Evolutionary conservation across 2,888 invertebrate species (phyloP), one percentile per base, ranked within the genome.

Genomic region (Andrena camellia): DNA sequence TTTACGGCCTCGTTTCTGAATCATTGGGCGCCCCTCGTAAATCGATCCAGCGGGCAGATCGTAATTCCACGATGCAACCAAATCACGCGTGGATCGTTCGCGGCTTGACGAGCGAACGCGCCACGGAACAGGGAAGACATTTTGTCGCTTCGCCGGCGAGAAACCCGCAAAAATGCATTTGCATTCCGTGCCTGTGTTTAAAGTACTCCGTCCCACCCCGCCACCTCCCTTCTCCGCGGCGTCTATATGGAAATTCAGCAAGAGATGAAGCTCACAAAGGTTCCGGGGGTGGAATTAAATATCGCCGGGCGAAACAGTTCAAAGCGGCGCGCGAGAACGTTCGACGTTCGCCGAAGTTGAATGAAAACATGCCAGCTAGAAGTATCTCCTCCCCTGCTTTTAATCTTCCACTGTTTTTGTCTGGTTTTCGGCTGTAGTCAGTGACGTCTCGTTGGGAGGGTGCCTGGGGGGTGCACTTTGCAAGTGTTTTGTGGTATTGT

Each of bases 201-300:
- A 69, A 69, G 59, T 31, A 8, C 60, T 54, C 5, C 59, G 42
- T 2, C 23, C 57, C 57, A 13, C 57, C 26, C 8, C 2, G 33
- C 50, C 2, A n/a, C 52, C 29, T n/a, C 23, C 20, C 31, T 20
- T 10, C 10, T 13, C 57, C 57, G 23, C 23, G 10, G 31, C 60
- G 75, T 75, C 68, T 59, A 60, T 26, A 75, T 75, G 75, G 68
- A 75, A 75, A 75, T 75, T 75, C 20, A n/a, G 68, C 6, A 35
- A 50, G 50, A 67, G 59, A 52, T 33, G 52, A 35, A 33, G 60
- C 31, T 75, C 48, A 42, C 75, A 75, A 75, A 75, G 75, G 52
- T 60, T 5, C 48, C 17, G 42, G n/a, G n/a, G 60, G 20, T 10
- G 50, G 52, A 75, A 75, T 62, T 75, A 75, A 75, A 75, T 62